phyloP scores from a whole-genome alignment of 2,113 vertebrate genomes.

The Marmota monax region DNA sequence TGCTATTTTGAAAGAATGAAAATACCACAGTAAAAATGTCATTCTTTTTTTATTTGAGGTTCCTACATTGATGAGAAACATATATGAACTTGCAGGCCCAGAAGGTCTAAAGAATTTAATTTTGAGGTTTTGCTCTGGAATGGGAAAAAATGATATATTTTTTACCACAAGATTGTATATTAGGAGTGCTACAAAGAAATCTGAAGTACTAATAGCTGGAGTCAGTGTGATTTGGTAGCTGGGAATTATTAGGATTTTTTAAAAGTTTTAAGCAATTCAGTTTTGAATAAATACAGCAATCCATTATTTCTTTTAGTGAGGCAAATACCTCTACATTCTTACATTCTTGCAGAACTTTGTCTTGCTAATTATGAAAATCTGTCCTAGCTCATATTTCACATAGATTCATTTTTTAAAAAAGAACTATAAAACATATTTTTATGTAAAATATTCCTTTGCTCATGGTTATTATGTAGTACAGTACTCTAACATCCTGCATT shows the following conservation, averaged over 20 bases:
- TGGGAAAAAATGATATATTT: background rate
- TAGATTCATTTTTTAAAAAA: constrained; percentile 13
- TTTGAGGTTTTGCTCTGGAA: constrained; percentile 24
- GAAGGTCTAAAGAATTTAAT: background rate
- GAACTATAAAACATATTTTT: background rate
- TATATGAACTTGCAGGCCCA: background rate
- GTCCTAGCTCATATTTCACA: background rate
- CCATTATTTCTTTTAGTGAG: background rate
- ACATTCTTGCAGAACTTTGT: background rate
- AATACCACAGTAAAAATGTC: background rate
- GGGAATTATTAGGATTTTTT: background rate
- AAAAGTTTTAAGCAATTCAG: background rate
- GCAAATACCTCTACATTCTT: background rate
- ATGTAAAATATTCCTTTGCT: background rate
- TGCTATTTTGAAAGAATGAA: background rate
- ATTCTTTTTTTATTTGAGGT: background rate
- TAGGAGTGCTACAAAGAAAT: background rate
- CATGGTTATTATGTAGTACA: background rate
- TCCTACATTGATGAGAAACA: constrained; percentile 13
- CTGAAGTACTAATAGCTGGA: background rate
- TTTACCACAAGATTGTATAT: background rate
- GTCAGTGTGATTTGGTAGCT: background rate
- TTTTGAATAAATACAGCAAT: constrained; percentile 20
- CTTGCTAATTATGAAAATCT: constrained; percentile 9
- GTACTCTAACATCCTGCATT: background rate